Evolutionary conservation across 2,888 invertebrate species (phyloP).

Genomic region (Cryptus viduatorius): DNA sequence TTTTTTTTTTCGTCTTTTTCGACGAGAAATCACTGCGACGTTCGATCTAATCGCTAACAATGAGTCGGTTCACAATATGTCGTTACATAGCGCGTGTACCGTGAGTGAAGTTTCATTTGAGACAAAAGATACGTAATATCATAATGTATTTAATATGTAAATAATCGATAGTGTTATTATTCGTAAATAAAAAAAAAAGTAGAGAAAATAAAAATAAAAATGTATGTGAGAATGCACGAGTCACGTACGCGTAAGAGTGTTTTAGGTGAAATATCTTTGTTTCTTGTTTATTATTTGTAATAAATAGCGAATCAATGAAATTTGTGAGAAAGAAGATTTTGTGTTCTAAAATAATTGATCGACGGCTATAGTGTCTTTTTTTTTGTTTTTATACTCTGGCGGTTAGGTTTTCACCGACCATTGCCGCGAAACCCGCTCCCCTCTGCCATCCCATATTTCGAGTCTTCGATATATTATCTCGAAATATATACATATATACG

Average conservation of each 20-base stretch:
- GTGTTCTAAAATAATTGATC: constrained; percentile 49
- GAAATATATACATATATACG: too few relatives aligned
- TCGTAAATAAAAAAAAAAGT: neutral
- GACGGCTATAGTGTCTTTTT: constrained; percentile 36
- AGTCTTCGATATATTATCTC: constrained; percentile 29
- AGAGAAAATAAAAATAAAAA: neutral
- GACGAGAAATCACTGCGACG: neutral
- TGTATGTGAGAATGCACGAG: constrained; percentile 21
- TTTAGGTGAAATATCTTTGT: constrained; percentile 12
- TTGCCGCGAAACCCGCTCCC: constrained; percentile 82
- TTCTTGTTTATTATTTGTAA: constrained; percentile 2
- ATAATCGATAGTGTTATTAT: neutral
- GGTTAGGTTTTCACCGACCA: constrained; percentile 83
- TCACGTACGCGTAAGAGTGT: constrained; percentile 28
- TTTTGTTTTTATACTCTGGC: constrained; percentile 73
- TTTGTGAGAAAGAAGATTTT: constrained; percentile 35
- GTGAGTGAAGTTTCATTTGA: neutral
- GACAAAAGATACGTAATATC: constrained; percentile 17
- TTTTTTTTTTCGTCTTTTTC: neutral
- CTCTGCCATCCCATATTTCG: constrained; percentile 70
- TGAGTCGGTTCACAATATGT: constrained; percentile 24
- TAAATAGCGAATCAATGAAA: constrained; percentile 42
- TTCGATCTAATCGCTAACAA: neutral
- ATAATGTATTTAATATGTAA: constrained; percentile 2
- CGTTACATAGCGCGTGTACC: neutral